Evolutionary conservation across 2,888 invertebrate genomes (phyloP).

Genomic region (Linhomoeus sp.): DNA sequence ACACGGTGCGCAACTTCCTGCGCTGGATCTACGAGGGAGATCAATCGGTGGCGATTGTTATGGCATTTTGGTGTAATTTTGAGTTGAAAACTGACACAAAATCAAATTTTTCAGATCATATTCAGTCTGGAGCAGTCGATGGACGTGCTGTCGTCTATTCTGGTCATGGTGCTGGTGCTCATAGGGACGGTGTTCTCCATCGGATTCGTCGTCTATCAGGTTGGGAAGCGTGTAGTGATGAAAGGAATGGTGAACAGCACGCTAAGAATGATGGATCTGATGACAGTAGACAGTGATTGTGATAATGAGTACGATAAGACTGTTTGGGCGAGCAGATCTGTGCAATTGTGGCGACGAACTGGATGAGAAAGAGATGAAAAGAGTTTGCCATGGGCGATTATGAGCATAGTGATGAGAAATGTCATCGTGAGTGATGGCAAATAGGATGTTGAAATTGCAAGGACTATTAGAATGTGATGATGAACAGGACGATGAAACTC

Average conservation of each 20-base stretch:
- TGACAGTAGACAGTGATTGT: too few relatives aligned
- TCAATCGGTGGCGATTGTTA: slow-evolving; percentile 1
- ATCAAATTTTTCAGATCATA: slow-evolving; percentile 10
- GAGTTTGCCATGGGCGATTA: too few relatives aligned
- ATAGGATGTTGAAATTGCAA: too few relatives aligned
- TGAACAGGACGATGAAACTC: too few relatives aligned
- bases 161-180: slow-evolving; percentile 15
- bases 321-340: too few relatives aligned
- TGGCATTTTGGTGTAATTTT: neutral
- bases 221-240: neutral
- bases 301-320: too few relatives aligned
- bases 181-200: slow-evolving; percentile 15
- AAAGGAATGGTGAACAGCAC: too few relatives aligned
- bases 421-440: too few relatives aligned
- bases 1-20: slow-evolving; percentile 4
- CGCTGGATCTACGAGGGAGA: slow-evolving; percentile 4
- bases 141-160: slow-evolving; percentile 21
- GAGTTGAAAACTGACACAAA: neutral
- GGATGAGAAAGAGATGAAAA: too few relatives aligned
- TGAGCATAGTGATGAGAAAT: too few relatives aligned
- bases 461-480: too few relatives aligned
- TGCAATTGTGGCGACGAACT: too few relatives aligned
- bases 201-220: slow-evolving; percentile 19
- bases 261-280: neutral
- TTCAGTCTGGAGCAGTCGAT: slow-evolving; percentile 11